Evolutionary conservation across 2,113 vertebrate species (phyloP).

Genomic region (Lagopus leucura): DNA sequence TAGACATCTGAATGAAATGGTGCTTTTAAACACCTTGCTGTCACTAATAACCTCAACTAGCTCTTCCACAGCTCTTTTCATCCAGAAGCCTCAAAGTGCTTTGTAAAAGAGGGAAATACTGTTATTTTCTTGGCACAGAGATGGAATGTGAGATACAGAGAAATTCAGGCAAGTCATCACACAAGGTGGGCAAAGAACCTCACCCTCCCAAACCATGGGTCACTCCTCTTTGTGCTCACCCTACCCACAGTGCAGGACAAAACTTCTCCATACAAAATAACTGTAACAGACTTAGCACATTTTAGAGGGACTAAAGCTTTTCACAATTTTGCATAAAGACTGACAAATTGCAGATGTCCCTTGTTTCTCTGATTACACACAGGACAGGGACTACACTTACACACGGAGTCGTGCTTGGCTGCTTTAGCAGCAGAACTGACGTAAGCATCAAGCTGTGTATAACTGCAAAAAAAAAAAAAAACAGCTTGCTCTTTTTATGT

Average conservation of each 20-base stretch:
- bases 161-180: neutral
- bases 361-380: neutral
- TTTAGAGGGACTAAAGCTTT: neutral
- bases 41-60: neutral
- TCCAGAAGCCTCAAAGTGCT: neutral
- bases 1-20: neutral
- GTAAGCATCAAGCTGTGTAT: neutral
- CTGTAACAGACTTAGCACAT: neutral
- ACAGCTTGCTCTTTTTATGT: neutral
- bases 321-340: neutral
- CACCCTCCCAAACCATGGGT: neutral
- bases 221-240: neutral
- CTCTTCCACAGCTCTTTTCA: neutral
- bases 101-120: neutral
- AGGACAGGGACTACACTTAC: neutral
- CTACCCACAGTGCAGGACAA: neutral
- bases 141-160: neutral
- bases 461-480: neutral
- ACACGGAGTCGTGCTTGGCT: neutral
- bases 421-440: neutral
- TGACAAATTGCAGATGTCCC: neutral
- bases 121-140: neutral
- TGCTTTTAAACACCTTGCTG: neutral
- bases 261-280: neutral
- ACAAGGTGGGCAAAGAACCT: neutral